Base-by-base conservation (phyloP, 2,113 vertebrate species). In the Taxidea taxus region DNA sequence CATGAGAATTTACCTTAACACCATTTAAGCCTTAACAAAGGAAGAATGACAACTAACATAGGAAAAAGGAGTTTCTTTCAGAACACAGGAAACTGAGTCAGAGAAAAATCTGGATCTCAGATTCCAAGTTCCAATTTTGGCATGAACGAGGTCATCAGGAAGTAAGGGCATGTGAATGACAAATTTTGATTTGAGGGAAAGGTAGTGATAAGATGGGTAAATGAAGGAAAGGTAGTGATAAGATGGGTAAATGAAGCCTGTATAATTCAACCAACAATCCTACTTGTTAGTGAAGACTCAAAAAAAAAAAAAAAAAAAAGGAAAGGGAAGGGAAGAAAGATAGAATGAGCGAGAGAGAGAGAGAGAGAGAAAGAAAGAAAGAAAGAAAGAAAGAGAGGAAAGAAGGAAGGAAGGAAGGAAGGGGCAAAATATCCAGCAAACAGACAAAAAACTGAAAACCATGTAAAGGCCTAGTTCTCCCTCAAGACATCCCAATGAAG, bases 51-150 rank as follows among this genome's bases (percentile, higher is more conserved):
- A 97, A 82, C 90, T 85, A 83, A 87, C 89, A 75, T 44, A 94
- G 82, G 88, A n/a, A 68, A 89, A 97, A 96, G n/a, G 72, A 81
- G 64, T 93, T 96, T 92, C 56, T 92, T 94, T 94, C 68, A 70
- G 81, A 97, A 97, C 94, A 97, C 96, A 96, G 98, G 97, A 97
- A 97, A 96, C 87, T 83, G 96, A 96, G 49, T 97, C 96, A 97
- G 62, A 96, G 77, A 93, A 95, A 97, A 96, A 56, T 68, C 66
- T 51, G 64, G 51, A 23, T 56, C 74, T 87, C 29, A 44, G 47
- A 82, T 94, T 96, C 82, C 74, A 66, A 31, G 29, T 85, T 92
- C 74, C 87, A 84, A 25, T 93, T 87, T 89, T 81, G 66, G 47
- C 62, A 7, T 8, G 47, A 94, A 92, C 90, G 64, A 97, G 49